Conservation (phyloP, 2,888 invertebrate genomes). For the Ennomos erosarius region DNA sequence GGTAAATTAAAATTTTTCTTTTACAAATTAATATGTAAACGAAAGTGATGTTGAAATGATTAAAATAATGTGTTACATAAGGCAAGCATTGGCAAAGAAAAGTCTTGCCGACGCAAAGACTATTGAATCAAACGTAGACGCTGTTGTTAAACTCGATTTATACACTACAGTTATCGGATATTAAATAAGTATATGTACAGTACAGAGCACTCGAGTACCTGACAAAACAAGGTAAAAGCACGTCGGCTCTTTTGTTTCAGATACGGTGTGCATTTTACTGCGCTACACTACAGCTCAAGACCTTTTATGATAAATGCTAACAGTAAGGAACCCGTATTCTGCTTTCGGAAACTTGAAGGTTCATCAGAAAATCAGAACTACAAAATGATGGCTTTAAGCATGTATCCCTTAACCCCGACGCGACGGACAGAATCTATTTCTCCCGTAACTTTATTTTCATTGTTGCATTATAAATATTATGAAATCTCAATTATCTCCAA, state of each 20-base stretch:
- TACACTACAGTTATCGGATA: slow-evolving; percentile 45
- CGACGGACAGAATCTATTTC: too few species aligned
- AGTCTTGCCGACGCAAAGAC: slow-evolving; percentile 18
- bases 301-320: slow-evolving; percentile 5
- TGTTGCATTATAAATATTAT: too few species aligned
- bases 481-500: too few species aligned
- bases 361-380: neutral
- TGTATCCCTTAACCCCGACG: too few species aligned
- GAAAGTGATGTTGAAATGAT: too few species aligned
- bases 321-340: neutral
- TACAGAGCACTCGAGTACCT: slow-evolving; percentile 48
- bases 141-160: slow-evolving; percentile 36
- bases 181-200: slow-evolving; percentile 23
- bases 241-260: slow-evolving; percentile 67
- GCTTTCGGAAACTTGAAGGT: too few species aligned
- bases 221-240: slow-evolving; percentile 47
- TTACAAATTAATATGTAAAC: too few species aligned
- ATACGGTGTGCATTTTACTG: slow-evolving; percentile 53
- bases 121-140: slow-evolving; percentile 43
- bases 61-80: too few species aligned
- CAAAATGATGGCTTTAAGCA: too few species aligned
- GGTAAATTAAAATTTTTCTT: too few species aligned
- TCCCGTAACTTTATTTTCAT: too few species aligned
- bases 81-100: too few species aligned
- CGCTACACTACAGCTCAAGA: neutral